Evolutionary conservation across 2,888 invertebrate genomes (phyloP).

Genomic region (Andricus curvator): DNA sequence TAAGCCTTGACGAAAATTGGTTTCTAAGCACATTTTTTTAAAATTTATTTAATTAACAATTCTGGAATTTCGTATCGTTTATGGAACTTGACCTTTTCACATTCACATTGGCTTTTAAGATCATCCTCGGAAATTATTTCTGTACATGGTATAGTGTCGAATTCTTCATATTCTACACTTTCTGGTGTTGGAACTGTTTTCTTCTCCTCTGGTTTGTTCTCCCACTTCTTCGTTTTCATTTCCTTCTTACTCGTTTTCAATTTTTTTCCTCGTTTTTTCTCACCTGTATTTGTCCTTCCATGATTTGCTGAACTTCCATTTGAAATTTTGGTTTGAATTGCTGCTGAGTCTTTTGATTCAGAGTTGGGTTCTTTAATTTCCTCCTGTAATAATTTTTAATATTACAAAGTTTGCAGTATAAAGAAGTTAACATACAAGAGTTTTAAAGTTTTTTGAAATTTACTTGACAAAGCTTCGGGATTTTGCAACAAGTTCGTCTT

Average conservation of each 20-base stretch:
- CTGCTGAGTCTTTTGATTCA: not conserved
- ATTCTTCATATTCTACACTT: not conserved
- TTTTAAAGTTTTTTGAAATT: not conserved
- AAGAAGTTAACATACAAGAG: not conserved
- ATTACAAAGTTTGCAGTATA: not conserved
- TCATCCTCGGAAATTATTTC: not conserved
- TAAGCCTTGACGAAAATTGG: too few species aligned
- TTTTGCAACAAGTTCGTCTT: constrained; percentile 59
- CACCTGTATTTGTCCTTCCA: not conserved
- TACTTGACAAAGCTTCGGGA: constrained; percentile 2
- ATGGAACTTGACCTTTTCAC: not conserved
- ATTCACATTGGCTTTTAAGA: not conserved
- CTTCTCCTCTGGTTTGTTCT: not conserved
- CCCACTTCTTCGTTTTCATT: not conserved
- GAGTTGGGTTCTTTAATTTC: not conserved
- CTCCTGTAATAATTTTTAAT: not conserved
- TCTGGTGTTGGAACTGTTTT: not conserved
- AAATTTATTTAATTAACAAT: not conserved
- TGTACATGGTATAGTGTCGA: constrained; percentile 8
- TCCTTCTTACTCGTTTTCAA: not conserved
- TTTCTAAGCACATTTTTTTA: not conserved
- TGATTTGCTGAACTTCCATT: not conserved
- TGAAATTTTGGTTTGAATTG: not conserved
- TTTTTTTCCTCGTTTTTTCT: not conserved
- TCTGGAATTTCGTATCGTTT: not conserved